Evolutionary conservation across 2,113 vertebrate genomes (phyloP).

Genomic region (Coturnix japonica): DNA sequence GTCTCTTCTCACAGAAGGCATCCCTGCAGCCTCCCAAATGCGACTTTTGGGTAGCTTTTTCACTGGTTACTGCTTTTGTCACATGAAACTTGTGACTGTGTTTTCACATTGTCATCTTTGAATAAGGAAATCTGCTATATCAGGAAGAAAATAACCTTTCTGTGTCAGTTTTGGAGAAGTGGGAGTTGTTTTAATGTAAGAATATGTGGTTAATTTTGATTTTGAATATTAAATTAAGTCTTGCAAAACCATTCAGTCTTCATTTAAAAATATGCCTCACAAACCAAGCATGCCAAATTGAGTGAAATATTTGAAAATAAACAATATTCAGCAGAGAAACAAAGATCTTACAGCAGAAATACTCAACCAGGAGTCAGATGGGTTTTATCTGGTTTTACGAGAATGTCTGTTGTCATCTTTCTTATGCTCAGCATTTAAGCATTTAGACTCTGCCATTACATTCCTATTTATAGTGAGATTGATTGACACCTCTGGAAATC

Average conservation of each 20-base stretch:
- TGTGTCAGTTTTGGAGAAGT: background rate
- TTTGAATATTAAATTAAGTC: background rate
- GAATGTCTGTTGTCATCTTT: background rate
- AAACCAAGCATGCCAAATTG: background rate
- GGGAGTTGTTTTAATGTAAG: background rate
- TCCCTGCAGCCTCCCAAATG: background rate
- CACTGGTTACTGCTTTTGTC: background rate
- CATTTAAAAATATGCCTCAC: background rate
- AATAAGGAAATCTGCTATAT: background rate
- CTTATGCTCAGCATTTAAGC: background rate
- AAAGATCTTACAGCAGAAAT: background rate
- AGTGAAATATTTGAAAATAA: conserved; percentile 5
- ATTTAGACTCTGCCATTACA: background rate
- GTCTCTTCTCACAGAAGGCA: background rate
- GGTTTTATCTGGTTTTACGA: background rate
- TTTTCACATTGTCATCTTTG: background rate
- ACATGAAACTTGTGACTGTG: background rate
- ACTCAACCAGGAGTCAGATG: background rate
- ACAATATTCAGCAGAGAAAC: background rate
- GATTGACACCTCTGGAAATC: background rate
- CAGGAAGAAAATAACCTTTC: background rate
- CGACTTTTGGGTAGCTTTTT: background rate
- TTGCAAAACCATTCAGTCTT: background rate
- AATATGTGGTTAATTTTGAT: background rate
- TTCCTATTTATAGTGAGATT: background rate